Base-by-base conservation (phyloP, 2,888 invertebrate species). In the Meloe dianella region DNA sequence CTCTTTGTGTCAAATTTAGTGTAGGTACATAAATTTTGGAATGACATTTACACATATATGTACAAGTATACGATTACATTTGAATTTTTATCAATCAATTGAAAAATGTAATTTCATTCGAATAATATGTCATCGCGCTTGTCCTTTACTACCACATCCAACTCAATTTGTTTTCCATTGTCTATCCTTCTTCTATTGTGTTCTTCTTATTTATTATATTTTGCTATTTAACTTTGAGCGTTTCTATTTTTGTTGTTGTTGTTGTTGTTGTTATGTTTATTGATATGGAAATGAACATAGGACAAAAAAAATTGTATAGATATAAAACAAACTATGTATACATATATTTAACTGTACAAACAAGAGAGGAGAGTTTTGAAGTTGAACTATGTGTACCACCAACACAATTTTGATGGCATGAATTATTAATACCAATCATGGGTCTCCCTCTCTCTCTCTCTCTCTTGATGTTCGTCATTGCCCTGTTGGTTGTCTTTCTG, bases 381-480 rank as follows among this genome's bases (percentile, higher is more conserved):
- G 47, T n/a, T 10, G 20, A 47, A 47, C 47, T 74, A 73, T 79
- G 78, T 79, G 78, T 78, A 77, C 78, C 79, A 80, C 81, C 81
- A 82, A 82, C 81, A 80, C 80, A 76, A 75, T 76, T 79, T 80
- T 74, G 75, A 80, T 75, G 71, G 75, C 79, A 81, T 82, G 81
- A 82, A 82, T 82, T 81, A 82, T 82, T 81, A 80, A 82, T 81
- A 78, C 72, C 74, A 77, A 77, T 79, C 78, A 75, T 76, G 75
- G 54, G 54, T 54, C 77, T 75, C 74, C 22, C 51, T 63, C 32
- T n/a, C n/a, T n/a, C n/a, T n/a, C n/a, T n/a, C n/a, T 2, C 30
- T 30, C 9, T 35, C 14, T 4, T 24, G 59, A 38, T 76, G 77
- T 78, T 78, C 80, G 80, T 80, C 80, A 80, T 80, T 80, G 54